Evolutionary conservation across 2,888 invertebrate species (phyloP).

Genomic region (Sisyra terminalis): DNA sequence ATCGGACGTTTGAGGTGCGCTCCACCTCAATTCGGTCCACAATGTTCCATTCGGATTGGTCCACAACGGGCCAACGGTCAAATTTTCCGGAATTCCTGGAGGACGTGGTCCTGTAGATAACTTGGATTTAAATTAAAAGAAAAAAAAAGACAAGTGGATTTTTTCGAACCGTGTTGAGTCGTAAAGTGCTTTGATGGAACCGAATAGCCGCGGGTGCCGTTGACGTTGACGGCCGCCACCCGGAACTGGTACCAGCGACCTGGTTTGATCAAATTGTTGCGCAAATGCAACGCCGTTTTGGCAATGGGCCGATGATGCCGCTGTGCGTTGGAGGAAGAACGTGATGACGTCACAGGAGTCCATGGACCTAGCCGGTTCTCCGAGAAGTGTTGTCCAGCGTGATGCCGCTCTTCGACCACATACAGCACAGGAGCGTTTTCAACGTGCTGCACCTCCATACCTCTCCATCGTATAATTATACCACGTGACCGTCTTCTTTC

Average conservation of each 20-base stretch:
- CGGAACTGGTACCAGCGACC: constrained; percentile 67
- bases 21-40: constrained; percentile 48
- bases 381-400: constrained; percentile 46
- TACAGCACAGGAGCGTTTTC: constrained; percentile 26
- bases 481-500: constrained; percentile 33
- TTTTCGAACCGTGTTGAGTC: constrained; percentile 23
- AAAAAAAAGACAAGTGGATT: background rate
- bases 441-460: constrained; percentile 16
- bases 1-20: constrained; percentile 45
- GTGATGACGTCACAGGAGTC: constrained; percentile 36
- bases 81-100: constrained; percentile 41
- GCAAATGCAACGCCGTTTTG: no score
- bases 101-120: constrained; percentile 36
- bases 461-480: constrained; percentile 27
- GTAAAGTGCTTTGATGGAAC: constrained; percentile 39
- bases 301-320: constrained; percentile 15
- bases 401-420: constrained; percentile 52
- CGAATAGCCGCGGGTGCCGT: constrained; percentile 57
- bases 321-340: constrained; percentile 34
- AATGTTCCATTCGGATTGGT: constrained; percentile 28
- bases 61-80: constrained; percentile 34
- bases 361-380: constrained; percentile 47
- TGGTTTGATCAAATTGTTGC: constrained; percentile 34
- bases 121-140: background rate
- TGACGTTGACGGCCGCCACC: constrained; percentile 55